These are phyloP conservation scores for Diloba caeruleocephala DNA, from an alignment of 2,888 invertebrate genomes.

Conservation along the genomic window DNA sequence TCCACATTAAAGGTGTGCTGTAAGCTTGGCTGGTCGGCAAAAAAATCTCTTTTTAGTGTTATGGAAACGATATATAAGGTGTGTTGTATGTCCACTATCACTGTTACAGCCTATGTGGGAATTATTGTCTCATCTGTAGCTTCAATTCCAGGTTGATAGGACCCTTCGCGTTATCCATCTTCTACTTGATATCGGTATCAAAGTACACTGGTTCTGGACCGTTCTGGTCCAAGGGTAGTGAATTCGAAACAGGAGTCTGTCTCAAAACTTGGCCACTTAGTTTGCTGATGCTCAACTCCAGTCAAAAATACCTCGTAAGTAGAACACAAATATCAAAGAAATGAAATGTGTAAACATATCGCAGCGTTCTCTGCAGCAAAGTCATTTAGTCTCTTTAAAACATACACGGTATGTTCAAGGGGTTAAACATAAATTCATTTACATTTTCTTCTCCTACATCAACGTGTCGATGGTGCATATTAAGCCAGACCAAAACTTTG, in stretches of 20 bases:
- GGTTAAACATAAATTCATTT: too few relatives aligned
- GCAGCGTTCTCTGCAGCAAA: too few relatives aligned
- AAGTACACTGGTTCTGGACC: constrained; percentile 54
- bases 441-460: too few relatives aligned
- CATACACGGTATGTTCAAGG: too few relatives aligned
- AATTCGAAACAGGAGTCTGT: constrained; percentile 48
- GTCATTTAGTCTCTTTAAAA: too few relatives aligned
- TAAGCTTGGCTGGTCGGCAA: constrained; percentile 26
- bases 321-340: neutral
- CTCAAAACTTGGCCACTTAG: constrained; percentile 57
- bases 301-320: constrained; percentile 41
- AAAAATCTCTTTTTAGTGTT: constrained; percentile 47
- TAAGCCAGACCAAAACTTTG: too few relatives aligned
- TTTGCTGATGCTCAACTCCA: constrained; percentile 60
- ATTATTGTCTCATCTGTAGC: too few relatives aligned
- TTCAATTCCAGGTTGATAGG: constrained; percentile 48
- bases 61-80: constrained; percentile 65
- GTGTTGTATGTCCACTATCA: neutral
- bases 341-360: too few relatives aligned
- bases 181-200: constrained; percentile 38
- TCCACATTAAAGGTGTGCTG: constrained; percentile 51
- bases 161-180: constrained; percentile 46
- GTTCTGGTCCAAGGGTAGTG: constrained; percentile 36
- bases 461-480: too few relatives aligned
- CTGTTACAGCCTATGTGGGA: too few relatives aligned